These are phyloP conservation scores for Microhierax caerulescens DNA, from an alignment of 2,797 vertebrate species.

Conservation along the genomic window DNA sequence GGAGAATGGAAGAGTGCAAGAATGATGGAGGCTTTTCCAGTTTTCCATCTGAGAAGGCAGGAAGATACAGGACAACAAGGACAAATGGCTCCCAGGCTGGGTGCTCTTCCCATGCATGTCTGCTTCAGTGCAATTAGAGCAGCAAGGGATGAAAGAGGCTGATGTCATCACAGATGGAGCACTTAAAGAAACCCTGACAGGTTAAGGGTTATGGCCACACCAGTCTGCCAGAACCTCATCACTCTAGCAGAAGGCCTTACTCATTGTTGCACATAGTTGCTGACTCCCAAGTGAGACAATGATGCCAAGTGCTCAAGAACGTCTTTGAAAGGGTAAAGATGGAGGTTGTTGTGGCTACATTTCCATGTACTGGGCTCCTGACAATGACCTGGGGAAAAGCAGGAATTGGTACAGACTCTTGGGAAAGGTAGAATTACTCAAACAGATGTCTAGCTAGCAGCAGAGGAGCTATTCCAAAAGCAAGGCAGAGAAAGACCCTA, in stretches of 20 bases:
- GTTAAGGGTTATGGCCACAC: neutral
- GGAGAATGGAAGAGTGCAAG: neutral
- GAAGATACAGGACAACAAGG: neutral
- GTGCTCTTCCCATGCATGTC: neutral
- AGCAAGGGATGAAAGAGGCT: neutral
- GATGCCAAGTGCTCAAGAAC: neutral
- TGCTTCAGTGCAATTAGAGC: neutral
- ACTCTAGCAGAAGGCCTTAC: neutral
- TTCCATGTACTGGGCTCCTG: neutral
- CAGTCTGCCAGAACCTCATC: neutral
- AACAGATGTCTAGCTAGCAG: neutral
- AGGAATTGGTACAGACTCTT: neutral
- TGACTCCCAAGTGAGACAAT: neutral
- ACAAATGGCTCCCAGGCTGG: neutral
- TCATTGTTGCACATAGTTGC: neutral
- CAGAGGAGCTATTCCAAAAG: neutral
- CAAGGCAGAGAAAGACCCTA: neutral
- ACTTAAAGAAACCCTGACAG: neutral
- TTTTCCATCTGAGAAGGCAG: neutral
- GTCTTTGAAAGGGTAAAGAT: neutral
- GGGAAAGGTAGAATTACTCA: neutral
- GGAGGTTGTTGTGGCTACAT: neutral
- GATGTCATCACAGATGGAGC: constrained; percentile 8
- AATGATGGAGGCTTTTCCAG: neutral
- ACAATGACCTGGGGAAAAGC: neutral